Percentiles rank a stretch among this genome's conserved stretches.
Conservation (phyloP, 2,797 vertebrate species). For the Urosaurus nigricauda region DNA sequence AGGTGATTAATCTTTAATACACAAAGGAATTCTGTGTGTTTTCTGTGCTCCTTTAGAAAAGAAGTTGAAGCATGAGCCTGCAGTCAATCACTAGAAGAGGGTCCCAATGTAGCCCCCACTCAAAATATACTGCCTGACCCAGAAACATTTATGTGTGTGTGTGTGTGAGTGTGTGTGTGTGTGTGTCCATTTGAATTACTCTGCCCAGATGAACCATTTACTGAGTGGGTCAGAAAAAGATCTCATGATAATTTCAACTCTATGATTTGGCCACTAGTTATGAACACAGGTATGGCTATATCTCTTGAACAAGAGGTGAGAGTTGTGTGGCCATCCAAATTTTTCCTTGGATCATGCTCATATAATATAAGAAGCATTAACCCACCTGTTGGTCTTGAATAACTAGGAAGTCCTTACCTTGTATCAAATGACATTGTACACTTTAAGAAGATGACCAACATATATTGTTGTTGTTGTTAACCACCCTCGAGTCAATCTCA, state of each 20-base stretch:
- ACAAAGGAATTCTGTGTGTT: conserved; percentile 18
- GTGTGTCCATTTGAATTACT: neutral
- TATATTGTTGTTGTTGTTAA: no score
- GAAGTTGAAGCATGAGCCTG: neutral
- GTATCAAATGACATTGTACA: no score
- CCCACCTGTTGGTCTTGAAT: no score
- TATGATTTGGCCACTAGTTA: neutral
- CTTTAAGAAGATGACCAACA: no score
- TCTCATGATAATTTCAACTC: neutral
- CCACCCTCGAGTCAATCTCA: no score
- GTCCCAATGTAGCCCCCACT: no score
- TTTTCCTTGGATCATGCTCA: no score
- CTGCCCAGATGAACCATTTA: neutral
- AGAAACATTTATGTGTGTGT: neutral
- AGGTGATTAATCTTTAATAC: conserved; percentile 31
- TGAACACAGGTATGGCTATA: neutral
- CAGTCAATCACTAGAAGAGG: no score
- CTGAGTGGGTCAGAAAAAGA: neutral
- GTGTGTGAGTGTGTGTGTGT: neutral
- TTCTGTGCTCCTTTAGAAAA: conserved; percentile 1
- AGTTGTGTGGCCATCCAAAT: no score
- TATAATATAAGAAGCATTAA: no score
- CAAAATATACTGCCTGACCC: neutral
- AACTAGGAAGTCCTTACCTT: no score
- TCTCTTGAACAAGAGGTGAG: no score